Percentiles rank a stretch among this genome's conserved stretches.
Evolutionary conservation across 2,113 vertebrate genomes (phyloP).

Genomic region (Rhadina sibilatrix): DNA sequence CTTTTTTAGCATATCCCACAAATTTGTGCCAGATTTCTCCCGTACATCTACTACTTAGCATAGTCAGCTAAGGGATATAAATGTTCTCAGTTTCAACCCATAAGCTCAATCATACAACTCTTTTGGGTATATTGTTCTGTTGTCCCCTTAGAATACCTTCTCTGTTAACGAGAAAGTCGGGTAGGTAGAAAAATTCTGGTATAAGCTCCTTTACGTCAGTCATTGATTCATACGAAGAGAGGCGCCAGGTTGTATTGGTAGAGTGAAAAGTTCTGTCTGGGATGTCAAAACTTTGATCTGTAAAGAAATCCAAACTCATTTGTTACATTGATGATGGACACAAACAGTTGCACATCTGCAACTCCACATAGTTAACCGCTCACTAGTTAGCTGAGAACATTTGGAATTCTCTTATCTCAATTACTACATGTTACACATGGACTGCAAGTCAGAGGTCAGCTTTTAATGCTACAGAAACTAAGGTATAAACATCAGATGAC

Average conservation of each 20-base stretch:
- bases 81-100: neutral
- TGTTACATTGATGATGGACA: neutral
- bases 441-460: neutral
- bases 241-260: conserved; percentile 96
- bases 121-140: neutral
- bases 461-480: neutral
- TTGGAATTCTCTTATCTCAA: neutral
- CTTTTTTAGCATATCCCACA: neutral
- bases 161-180: conserved; percentile 96
- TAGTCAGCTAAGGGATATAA: neutral
- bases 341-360: neutral
- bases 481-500: neutral
- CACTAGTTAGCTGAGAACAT: neutral
- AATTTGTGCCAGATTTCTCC: neutral
- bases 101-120: neutral
- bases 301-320: conserved; percentile 62
- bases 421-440: neutral
- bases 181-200: conserved; percentile 98
- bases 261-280: conserved; percentile 99
- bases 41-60: neutral
- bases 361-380: neutral
- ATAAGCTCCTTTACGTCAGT: conserved; percentile 98
- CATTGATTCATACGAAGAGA: conserved; percentile 97
- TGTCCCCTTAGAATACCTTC: conserved; percentile 79
- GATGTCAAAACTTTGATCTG: conserved; percentile 99